Percentiles rank a stretch among this genome's conserved stretches.
These are phyloP conservation scores for Zonitis immaculata DNA, from an alignment of 2,888 invertebrate species.

Conservation along the genomic window DNA sequence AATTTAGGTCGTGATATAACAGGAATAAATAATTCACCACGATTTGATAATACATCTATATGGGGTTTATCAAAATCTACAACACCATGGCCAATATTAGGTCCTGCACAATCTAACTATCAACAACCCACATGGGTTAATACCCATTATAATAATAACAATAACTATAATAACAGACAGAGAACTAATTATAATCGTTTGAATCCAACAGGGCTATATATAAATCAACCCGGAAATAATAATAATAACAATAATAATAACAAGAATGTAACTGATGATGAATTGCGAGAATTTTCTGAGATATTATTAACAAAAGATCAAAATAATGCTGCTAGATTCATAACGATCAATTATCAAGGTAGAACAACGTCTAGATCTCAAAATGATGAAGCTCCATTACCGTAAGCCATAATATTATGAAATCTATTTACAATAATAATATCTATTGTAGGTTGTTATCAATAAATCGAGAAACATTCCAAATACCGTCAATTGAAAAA, in stretches of 20 bases:
- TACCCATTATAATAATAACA: conserved; percentile 3
- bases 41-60: not conserved
- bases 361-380: conserved; percentile 65
- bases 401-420: conserved; percentile 57
- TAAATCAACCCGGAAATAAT: not conserved
- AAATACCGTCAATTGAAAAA: conserved; percentile 69
- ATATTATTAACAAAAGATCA: conserved; percentile 65
- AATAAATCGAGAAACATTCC: conserved; percentile 58
- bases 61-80: conserved; percentile 16
- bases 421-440: not conserved
- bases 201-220: conserved; percentile 1
- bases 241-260: not conserved
- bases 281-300: conserved; percentile 64
- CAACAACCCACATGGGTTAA: conserved; percentile 13
- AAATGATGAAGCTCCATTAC: conserved; percentile 67
- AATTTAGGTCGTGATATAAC: conserved; percentile 3
- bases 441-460: conserved; percentile 58
- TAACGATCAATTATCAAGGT: conserved; percentile 71
- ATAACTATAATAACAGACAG: not conserved
- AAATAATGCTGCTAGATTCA: conserved; percentile 66
- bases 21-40: not conserved
- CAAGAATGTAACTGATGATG: conserved; percentile 32
- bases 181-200: conserved; percentile 3
- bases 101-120: conserved; percentile 8
- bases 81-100: conserved; percentile 37